A percentile compares a stretch with the other conserved stretches of the same genome.
phyloP scores from a whole-genome alignment of 2,888 invertebrate species.

The Hemistola chrysoprasaria region DNA sequence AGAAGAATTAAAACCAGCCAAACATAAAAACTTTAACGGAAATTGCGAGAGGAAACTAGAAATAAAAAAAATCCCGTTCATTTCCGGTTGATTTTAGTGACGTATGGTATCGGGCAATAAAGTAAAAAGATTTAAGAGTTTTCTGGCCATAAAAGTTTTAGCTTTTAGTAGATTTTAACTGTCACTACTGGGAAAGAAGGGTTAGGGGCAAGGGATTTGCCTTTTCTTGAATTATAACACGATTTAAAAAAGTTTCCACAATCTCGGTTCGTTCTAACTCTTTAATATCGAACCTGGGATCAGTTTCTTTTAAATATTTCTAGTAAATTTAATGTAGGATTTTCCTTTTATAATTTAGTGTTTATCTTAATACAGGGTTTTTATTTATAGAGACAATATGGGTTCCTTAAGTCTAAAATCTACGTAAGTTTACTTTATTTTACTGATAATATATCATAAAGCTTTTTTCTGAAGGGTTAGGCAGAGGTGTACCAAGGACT shows the following conservation, averaged over 20 bases:
- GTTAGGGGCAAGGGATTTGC: slow-evolving; percentile 23
- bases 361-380: too few species aligned
- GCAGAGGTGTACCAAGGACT: too few species aligned
- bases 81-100: slow-evolving; percentile 41
- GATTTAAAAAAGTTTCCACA: slow-evolving; percentile 28
- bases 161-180: slow-evolving; percentile 49
- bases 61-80: slow-evolving; percentile 14
- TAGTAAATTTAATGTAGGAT: too few species aligned
- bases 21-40: slow-evolving; percentile 6
- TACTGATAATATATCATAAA: too few species aligned
- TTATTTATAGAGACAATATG: too few species aligned
- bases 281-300: slow-evolving; percentile 2
- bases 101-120: slow-evolving; percentile 43
- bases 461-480: too few species aligned
- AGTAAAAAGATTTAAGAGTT: slow-evolving; percentile 52
- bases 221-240: slow-evolving; percentile 25
- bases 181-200: slow-evolving; percentile 34
- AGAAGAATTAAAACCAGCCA: neutral
- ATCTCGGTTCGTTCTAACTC: slow-evolving; percentile 14
- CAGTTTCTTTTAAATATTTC: slow-evolving; percentile 3
- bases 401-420: too few species aligned
- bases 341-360: too few species aligned
- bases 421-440: too few species aligned
- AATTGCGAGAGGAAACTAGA: slow-evolving; percentile 8
- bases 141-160: slow-evolving; percentile 54